Conservation (phyloP, 2,888 invertebrate genomes). For the Chrysina gloriosa region DNA sequence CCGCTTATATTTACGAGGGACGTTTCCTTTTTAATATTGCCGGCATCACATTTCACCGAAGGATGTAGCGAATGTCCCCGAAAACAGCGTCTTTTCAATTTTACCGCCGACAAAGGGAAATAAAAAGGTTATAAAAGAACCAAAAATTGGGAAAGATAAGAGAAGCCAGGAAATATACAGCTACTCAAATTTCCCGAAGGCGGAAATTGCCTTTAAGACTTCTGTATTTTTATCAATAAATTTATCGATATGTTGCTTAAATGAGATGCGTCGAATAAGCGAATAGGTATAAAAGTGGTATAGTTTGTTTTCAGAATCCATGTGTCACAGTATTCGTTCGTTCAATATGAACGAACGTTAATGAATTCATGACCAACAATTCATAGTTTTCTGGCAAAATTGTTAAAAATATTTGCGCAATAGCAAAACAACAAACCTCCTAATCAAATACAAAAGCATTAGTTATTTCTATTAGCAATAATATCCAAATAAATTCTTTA, state of each 20-base stretch:
- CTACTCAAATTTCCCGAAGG: neutral
- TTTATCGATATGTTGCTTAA: neutral
- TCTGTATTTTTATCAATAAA: conserved; percentile 1
- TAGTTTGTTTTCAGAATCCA: neutral
- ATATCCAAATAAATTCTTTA: too few species aligned
- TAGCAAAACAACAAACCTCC: too few species aligned
- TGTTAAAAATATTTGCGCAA: too few species aligned
- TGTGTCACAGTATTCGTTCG: too few species aligned
- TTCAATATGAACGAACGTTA: too few species aligned
- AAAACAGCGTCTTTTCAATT: conserved; percentile 27
- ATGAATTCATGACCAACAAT: too few species aligned
- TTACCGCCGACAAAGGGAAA: conserved; percentile 22
- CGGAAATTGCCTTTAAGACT: conserved; percentile 15
- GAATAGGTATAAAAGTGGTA: neutral
- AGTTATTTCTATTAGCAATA: too few species aligned
- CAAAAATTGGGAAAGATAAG: conserved; percentile 2
- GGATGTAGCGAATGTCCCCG: conserved; percentile 11
- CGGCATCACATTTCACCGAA: conserved; percentile 8
- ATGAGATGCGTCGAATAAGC: neutral
- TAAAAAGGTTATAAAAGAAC: conserved; percentile 19
- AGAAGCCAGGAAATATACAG: neutral
- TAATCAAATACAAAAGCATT: too few species aligned
- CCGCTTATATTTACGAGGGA: conserved; percentile 11
- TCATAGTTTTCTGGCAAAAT: too few species aligned
- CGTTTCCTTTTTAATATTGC: conserved; percentile 17